These are phyloP conservation scores for Heterocephalus glaber DNA, from an alignment of 2,113 vertebrate genomes.

Conservation along the genomic window DNA sequence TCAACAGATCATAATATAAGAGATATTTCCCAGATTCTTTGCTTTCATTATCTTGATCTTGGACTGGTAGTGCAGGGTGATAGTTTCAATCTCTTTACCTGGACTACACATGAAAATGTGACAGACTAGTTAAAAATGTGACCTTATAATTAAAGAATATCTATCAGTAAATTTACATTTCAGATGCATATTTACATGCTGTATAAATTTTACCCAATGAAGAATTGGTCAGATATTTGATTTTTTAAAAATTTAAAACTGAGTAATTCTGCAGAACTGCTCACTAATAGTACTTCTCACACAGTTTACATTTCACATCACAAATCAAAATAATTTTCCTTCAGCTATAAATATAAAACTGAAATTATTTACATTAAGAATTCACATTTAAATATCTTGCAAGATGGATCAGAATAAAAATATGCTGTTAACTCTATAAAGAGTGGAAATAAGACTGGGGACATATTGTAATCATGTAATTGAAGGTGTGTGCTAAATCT, in stretches of 20 bases:
- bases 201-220: background rate
- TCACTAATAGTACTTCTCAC: background rate
- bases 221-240: background rate
- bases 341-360: slow-evolving; percentile 20
- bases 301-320: slow-evolving; percentile 39
- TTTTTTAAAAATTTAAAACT: background rate
- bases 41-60: background rate
- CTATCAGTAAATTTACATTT: background rate
- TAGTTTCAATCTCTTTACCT: background rate
- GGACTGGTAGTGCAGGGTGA: background rate
- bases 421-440: background rate
- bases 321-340: slow-evolving; percentile 56
- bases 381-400: slow-evolving; percentile 38
- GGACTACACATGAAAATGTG: background rate
- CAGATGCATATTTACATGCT: background rate
- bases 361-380: slow-evolving; percentile 59
- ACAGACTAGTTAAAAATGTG: background rate
- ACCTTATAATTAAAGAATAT: background rate
- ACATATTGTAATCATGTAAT: slow-evolving; percentile 26
- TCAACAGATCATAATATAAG: background rate
- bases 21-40: background rate
- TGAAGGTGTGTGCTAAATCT: background rate
- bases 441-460: background rate
- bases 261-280: background rate
- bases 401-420: slow-evolving; percentile 14